Percentiles rank a stretch among this genome's conserved stretches.
Conservation (phyloP, 1,140 invertebrate species). For the Adelges cooleyi region DNA sequence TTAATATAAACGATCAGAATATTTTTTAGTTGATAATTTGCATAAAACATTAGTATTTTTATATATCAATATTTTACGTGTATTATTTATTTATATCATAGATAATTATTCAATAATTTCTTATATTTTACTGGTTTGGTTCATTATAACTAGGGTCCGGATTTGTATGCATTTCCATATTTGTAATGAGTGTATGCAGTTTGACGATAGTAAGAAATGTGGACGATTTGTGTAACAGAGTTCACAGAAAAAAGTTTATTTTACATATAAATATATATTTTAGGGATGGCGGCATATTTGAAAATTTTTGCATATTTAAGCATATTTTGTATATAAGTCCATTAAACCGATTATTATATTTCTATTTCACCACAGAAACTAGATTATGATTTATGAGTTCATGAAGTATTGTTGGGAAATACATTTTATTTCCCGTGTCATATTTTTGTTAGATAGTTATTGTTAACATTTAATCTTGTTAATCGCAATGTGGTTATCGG, state of each 20-base stretch:
- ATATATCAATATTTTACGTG: no score
- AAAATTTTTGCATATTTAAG: background rate
- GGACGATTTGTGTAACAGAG: background rate
- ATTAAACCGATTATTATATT: background rate
- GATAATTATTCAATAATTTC: no score
- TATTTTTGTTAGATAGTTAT: background rate
- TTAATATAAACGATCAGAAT: no score
- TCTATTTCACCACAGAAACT: background rate
- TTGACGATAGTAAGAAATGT: background rate
- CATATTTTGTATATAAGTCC: background rate
- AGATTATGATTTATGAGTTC: background rate
- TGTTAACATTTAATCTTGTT: background rate
- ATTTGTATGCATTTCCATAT: background rate
- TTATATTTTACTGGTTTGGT: no score
- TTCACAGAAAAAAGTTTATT: background rate
- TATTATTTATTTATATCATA: no score
- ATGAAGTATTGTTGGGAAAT: background rate
- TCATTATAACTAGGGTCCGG: background rate
- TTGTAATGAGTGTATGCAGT: background rate
- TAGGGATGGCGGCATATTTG: background rate
- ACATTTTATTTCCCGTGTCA: background rate
- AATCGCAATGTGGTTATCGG: background rate
- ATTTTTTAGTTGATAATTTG: no score
- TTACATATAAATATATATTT: conserved; percentile 1
- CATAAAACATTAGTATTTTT: no score